These are phyloP conservation scores for Passer domesticus DNA, from an alignment of 2,113 vertebrate genomes.

Conservation along the genomic window DNA sequence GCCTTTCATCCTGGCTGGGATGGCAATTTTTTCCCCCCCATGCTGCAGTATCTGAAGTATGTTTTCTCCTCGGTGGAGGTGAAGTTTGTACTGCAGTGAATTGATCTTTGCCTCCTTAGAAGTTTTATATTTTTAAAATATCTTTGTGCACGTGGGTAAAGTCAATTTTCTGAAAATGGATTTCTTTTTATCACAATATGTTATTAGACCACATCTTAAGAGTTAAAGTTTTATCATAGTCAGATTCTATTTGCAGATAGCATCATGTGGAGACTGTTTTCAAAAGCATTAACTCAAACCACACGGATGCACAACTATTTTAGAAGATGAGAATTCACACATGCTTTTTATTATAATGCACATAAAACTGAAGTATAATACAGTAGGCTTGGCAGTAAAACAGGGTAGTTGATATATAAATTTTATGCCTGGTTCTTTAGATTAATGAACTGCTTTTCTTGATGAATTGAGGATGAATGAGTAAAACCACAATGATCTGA, in stretches of 20 bases:
- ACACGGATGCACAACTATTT: slow-evolving; percentile 46
- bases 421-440: slow-evolving; percentile 52
- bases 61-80: neutral
- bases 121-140: neutral
- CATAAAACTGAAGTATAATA: slow-evolving; percentile 58
- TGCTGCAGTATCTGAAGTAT: neutral
- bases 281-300: slow-evolving; percentile 67
- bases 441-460: slow-evolving; percentile 51
- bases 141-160: neutral
- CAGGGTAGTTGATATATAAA: slow-evolving; percentile 34
- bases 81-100: neutral
- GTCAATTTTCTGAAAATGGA: neutral
- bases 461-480: slow-evolving; percentile 24
- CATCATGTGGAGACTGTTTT: slow-evolving; percentile 40
- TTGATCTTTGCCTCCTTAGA: neutral
- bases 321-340: slow-evolving; percentile 53
- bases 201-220: slow-evolving; percentile 21
- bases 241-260: slow-evolving; percentile 65
- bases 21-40: neutral
- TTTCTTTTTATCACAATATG: neutral
- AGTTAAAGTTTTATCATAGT: slow-evolving; percentile 47
- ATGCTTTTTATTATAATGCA: slow-evolving; percentile 63
- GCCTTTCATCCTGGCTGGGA: neutral
- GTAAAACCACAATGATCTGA: slow-evolving; percentile 10
- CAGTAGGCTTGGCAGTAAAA: slow-evolving; percentile 67